Conservation (phyloP, 2,113 vertebrate genomes). For the Siphamia tubifer region DNA sequence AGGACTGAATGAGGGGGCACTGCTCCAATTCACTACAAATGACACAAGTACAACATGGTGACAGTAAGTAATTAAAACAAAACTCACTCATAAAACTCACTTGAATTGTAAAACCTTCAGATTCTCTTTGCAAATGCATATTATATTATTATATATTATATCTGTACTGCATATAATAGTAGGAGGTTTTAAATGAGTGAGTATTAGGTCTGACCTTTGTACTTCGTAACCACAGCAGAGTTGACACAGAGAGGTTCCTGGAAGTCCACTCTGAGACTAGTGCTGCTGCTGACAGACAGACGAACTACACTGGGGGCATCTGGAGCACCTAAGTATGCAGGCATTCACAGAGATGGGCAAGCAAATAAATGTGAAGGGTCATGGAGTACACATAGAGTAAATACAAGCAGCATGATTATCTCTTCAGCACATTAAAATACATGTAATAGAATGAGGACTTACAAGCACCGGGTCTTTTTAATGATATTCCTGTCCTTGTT, state of each 20-base stretch:
- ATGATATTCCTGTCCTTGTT: too few relatives aligned
- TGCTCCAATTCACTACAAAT: conserved; percentile 88
- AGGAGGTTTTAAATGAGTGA: background rate
- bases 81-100: background rate
- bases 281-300: conserved; percentile 86
- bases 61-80: background rate
- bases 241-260: conserved; percentile 87
- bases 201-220: conserved; percentile 80
- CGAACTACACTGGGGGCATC: conserved; percentile 81
- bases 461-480: background rate
- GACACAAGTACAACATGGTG: conserved; percentile 8
- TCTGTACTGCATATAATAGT: background rate
- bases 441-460: background rate
- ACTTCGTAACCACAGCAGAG: conserved; percentile 89
- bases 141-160: background rate
- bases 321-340: conserved; percentile 78
- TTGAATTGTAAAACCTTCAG: background rate
- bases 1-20: conserved; percentile 76
- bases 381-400: background rate
- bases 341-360: background rate
- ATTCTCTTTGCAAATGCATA: background rate
- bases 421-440: background rate
- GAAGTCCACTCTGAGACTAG: conserved; percentile 85
- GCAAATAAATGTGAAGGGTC: background rate
- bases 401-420: background rate